phyloP scores from a whole-genome alignment of 2,888 invertebrate genomes.

The Mamestra brassicae region DNA sequence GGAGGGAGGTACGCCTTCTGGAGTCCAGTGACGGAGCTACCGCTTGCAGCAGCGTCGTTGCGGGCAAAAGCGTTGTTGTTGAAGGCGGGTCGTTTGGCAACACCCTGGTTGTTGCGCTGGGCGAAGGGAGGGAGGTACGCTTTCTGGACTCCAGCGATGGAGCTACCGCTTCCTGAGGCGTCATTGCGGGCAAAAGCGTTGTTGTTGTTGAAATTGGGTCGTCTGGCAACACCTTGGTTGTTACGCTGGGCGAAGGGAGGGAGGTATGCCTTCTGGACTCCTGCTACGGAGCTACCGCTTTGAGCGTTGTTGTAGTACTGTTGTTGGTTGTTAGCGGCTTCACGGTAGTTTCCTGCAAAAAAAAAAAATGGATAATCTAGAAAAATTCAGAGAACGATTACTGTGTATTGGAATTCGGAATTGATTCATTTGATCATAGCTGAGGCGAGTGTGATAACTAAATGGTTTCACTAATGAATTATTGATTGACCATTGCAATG shows the following conservation, averaged over 20 bases:
- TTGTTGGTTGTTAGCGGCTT: constrained; percentile 68
- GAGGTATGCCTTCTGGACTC: constrained; percentile 74
- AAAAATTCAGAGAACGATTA: not conserved
- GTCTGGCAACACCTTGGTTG: constrained; percentile 53
- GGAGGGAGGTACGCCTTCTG: constrained; percentile 80
- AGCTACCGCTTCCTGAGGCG: constrained; percentile 64
- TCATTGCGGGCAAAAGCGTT: constrained; percentile 65
- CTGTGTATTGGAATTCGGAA: not conserved
- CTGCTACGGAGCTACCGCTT: constrained; percentile 7
- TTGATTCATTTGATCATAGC: not conserved
- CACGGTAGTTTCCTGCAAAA: constrained; percentile 81
- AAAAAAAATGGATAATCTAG: not conserved
- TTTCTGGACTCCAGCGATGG: constrained; percentile 23
- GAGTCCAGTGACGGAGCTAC: constrained; percentile 43
- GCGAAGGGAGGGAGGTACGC: constrained; percentile 29
- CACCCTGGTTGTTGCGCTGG: constrained; percentile 40
- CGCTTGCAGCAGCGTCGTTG: constrained; percentile 71
- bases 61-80: constrained; percentile 60
- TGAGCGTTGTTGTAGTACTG: constrained; percentile 50
- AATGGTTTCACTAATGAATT: not conserved
- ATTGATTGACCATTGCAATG: not conserved
- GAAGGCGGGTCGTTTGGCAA: not conserved
- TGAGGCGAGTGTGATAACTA: not conserved
- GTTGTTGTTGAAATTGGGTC: constrained; percentile 37
- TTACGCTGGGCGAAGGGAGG: constrained; percentile 70